Conservation (phyloP, 2,113 vertebrate genomes). For the Podarcis cretensis region DNA sequence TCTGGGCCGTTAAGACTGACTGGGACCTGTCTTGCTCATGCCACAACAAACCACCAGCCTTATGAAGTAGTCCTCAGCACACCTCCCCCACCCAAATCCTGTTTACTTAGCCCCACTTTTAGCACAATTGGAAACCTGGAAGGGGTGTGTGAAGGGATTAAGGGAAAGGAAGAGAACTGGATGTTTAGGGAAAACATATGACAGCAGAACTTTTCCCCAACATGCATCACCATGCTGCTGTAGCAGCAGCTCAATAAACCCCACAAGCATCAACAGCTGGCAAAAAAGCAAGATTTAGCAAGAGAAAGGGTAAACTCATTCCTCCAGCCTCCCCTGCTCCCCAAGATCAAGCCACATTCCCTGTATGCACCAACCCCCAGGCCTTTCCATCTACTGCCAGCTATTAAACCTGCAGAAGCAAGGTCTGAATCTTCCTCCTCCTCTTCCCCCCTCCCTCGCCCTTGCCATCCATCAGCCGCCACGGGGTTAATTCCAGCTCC, state of each 20-base stretch:
- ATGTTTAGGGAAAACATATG: neutral
- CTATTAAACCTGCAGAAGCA: slow-evolving; percentile 9
- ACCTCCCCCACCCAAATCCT: neutral
- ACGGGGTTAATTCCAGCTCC: slow-evolving; percentile 56
- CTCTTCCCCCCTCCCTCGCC: slow-evolving; percentile 17
- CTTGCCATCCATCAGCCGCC: slow-evolving; percentile 54
- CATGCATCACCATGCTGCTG: neutral
- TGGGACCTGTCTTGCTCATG: neutral
- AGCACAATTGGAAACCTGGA: neutral
- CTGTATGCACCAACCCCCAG: neutral
- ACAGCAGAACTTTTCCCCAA: slow-evolving; percentile 6
- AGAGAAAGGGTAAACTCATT: slow-evolving; percentile 36
- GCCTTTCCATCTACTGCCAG: slow-evolving; percentile 18
- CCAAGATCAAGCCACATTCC: slow-evolving; percentile 10
- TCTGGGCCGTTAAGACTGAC: neutral
- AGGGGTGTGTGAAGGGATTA: neutral
- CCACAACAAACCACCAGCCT: neutral
- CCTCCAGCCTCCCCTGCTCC: slow-evolving; percentile 31
- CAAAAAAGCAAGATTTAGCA: slow-evolving; percentile 41
- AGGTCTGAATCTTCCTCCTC: neutral
- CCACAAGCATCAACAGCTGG: slow-evolving; percentile 19
- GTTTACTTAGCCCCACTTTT: neutral
- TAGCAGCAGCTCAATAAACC: neutral
- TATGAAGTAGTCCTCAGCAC: neutral
- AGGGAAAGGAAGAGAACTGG: neutral